Percentiles rank a stretch among this genome's conserved stretches.
Evolutionary conservation across 37 sponge, comb jelly and placozoan genomes (phyloP).

Genomic region (Agelas oroides): DNA sequence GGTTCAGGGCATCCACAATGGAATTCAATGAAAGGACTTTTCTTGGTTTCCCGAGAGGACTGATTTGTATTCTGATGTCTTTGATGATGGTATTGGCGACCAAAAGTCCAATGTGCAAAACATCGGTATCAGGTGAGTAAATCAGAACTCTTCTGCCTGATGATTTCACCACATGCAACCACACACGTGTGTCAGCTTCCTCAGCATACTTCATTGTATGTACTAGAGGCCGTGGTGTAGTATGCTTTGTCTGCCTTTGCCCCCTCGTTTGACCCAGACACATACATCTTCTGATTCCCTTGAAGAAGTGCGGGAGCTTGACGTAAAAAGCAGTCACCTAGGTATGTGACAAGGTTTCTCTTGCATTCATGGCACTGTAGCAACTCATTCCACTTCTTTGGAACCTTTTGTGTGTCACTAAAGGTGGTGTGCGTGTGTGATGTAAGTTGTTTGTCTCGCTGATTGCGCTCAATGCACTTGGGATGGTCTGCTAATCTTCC

Average conservation of each 20-base stretch:
- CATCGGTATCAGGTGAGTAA: constrained; percentile 16
- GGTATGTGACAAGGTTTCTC: neutral
- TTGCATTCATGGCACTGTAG: constrained; percentile 30
- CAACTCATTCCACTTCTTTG: too few species aligned
- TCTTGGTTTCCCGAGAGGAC: neutral
- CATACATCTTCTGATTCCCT: neutral
- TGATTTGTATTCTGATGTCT: constrained; percentile 1
- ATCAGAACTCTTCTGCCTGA: neutral
- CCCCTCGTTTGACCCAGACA: constrained; percentile 6
- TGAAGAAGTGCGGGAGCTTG: neutral
- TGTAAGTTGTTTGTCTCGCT: neutral
- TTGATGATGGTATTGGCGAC: neutral
- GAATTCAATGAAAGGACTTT: neutral
- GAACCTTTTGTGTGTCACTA: too few species aligned
- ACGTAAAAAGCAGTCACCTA: neutral
- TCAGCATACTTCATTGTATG: constrained; percentile 10
- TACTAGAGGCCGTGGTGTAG: constrained; percentile 13
- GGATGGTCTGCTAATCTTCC: neutral
- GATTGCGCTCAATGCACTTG: neutral
- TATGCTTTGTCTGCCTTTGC: neutral
- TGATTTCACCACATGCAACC: constrained; percentile 7
- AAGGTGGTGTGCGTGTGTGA: neutral
- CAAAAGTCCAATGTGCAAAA: neutral
- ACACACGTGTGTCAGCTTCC: constrained; percentile 14
- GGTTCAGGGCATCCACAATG: neutral